Base-by-base conservation (phyloP, 2,888 invertebrate species). In the Drosophila koepferae region DNA sequence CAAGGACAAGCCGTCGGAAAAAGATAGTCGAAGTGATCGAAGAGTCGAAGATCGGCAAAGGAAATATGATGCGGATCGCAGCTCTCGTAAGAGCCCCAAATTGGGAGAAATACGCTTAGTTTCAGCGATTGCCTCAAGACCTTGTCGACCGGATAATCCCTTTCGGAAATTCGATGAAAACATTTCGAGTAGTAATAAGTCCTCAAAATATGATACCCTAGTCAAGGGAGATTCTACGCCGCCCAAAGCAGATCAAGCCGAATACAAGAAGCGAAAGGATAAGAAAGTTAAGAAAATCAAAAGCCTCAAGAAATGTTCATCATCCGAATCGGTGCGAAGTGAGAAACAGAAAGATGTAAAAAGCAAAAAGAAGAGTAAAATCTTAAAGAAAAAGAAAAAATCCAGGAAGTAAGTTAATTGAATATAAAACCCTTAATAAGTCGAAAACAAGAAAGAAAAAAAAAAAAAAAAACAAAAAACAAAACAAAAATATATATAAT, bases 281-380 rank as follows among this genome's bases (percentile, higher is more conserved):
- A 95, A 95, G 92, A 94, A 94, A 74, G 92, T 93, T 51, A 96
- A 94, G 90, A 95, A 94, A 81, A 92, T 91, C 95, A 74, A 74
- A n/a, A 66, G 12, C n/a, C 38, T 72, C 7, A 76, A 76, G 28
- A 95, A 82, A 72, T 93, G 93, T 9, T 92, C 92, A 36, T 93
- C 94, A 38, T 81, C 83, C 4, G 92, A 92, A 74, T 93, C 94
- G 0, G 92, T 92, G 14, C 80, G 71, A 82, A 96, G 95, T 91
- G 95, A 95, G 91, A 96, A 96, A 92, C 96, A 95, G 93, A 96
- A 96, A 92, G 96, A 96, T 92, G 94, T 95, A 2, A 95, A 89
- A 64, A 86, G 69, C 63, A 87, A 90, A 74, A 89, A 82, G 44
- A 86, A 77, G 55, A 80, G 51, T 67, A 87, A 90, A 74, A 40